A percentile compares a stretch with the other conserved stretches of the same genome.
phyloP scores from a whole-genome alignment of 2,113 vertebrate species.

The Cheilinus undulatus region DNA sequence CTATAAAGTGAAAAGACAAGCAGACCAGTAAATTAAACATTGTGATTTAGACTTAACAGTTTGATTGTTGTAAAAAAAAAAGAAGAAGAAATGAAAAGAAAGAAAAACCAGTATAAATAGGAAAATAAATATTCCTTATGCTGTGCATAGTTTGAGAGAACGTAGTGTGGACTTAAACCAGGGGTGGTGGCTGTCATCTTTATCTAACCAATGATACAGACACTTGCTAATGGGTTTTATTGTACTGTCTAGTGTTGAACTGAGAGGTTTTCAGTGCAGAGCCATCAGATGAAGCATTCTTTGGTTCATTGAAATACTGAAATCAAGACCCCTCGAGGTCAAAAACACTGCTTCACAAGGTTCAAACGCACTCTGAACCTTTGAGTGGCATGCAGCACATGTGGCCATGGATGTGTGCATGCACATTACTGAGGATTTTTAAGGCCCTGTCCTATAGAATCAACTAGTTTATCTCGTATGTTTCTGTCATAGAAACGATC shows the following conservation, averaged over 20 bases:
- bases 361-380: conserved; percentile 7
- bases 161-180: conserved; percentile 70
- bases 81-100: not conserved
- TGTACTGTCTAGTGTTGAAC: conserved; percentile 57
- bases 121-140: conserved; percentile 74
- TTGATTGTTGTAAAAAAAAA: conserved; percentile 33
- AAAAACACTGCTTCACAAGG: conserved; percentile 67
- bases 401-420: not conserved
- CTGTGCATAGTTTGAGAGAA: conserved; percentile 56
- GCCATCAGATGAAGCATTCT: conserved; percentile 33
- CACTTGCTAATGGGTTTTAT: conserved; percentile 26
- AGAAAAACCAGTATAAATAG: conserved; percentile 63
- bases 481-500: not conserved
- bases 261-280: conserved; percentile 26
- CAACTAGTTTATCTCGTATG: not conserved
- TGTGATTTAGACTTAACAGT: conserved; percentile 13
- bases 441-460: conserved; percentile 30
- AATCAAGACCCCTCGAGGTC: conserved; percentile 13
- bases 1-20: conserved; percentile 9
- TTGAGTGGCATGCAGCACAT: too few species aligned
- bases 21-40: conserved; percentile 11
- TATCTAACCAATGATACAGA: conserved; percentile 32
- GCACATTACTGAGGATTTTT: not conserved
- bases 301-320: conserved; percentile 74
- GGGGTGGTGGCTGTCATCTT: conserved; percentile 2